Percentiles rank a stretch among this genome's conserved stretches.
Evolutionary conservation across 2,888 invertebrate genomes (phyloP).

Genomic region (Cantharis rufa): DNA sequence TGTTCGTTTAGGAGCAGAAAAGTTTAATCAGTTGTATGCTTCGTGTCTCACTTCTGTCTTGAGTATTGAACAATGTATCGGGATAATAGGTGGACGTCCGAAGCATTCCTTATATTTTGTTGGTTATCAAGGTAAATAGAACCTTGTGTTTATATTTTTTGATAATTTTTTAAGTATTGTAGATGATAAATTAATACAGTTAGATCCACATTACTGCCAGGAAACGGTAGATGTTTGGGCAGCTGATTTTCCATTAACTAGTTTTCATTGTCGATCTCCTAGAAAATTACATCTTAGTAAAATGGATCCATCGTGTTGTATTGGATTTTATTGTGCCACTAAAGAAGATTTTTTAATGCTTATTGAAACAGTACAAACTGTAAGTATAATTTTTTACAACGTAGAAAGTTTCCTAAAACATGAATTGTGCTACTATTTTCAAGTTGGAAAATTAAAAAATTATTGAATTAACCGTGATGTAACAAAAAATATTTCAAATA

Average conservation of each 20-base stretch:
- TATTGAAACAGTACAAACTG: conserved; percentile 69
- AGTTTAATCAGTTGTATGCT: conserved; percentile 82
- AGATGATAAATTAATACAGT: conserved; percentile 87
- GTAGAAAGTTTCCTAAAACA: neutral
- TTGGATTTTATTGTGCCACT: conserved; percentile 84
- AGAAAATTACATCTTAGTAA: conserved; percentile 81
- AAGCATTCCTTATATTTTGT: conserved; percentile 93
- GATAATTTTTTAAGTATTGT: conserved; percentile 33
- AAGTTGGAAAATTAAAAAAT: no score
- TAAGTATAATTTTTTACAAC: conserved; percentile 47
- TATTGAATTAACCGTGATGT: no score
- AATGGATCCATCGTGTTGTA: conserved; percentile 92
- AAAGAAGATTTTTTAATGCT: conserved; percentile 78
- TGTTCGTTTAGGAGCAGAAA: conserved; percentile 83
- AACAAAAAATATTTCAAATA: no score
- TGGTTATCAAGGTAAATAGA: conserved; percentile 75
- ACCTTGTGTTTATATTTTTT: neutral
- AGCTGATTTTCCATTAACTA: conserved; percentile 74
- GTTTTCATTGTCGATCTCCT: conserved; percentile 86
- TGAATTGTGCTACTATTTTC: neutral
- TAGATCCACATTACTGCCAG: conserved; percentile 95
- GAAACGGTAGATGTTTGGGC: conserved; percentile 85
- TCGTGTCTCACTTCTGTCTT: conserved; percentile 81
- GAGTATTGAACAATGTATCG: conserved; percentile 81
- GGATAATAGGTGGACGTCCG: conserved; percentile 91